Percentiles rank a stretch among this genome's conserved stretches.
phyloP scores from a whole-genome alignment of 2,113 vertebrate genomes.

The Cettia cetti region DNA sequence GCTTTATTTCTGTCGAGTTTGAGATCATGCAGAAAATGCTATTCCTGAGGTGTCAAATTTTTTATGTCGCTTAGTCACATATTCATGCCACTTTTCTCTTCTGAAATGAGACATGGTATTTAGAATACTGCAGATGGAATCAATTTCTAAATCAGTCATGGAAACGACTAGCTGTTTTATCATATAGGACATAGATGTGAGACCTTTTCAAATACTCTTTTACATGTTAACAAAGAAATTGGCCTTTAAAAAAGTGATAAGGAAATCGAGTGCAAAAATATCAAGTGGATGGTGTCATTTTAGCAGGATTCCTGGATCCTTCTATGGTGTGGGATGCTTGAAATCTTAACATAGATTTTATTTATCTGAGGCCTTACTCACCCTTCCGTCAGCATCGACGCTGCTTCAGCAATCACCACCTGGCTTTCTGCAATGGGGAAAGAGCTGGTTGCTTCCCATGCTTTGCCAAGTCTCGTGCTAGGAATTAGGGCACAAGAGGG shows the following conservation, averaged over 20 bases:
- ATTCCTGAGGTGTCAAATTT: not conserved
- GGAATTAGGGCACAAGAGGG: not conserved
- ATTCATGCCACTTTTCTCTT: constrained; percentile 26
- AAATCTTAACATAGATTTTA: not conserved
- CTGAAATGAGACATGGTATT: constrained; percentile 30
- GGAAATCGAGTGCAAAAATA: constrained; percentile 7
- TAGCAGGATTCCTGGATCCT: not conserved
- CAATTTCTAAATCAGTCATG: constrained; percentile 20
- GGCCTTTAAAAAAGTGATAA: constrained; percentile 10
- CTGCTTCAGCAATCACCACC: not conserved
- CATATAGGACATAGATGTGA: not conserved
- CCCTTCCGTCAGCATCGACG: not conserved
- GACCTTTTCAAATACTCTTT: constrained; percentile 21
- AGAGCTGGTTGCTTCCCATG: not conserved
- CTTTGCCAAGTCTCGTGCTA: not conserved
- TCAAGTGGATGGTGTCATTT: not conserved
- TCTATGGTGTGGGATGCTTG: not conserved
- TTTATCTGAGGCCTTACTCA: not conserved
- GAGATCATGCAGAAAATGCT: not conserved
- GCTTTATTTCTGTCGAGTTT: not conserved
- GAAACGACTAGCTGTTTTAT: constrained; percentile 12
- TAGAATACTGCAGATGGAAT: constrained; percentile 32
- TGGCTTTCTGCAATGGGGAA: not conserved
- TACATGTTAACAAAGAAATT: constrained; percentile 9
- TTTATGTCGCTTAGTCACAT: constrained; percentile 19